Evolutionary conservation across 2,113 vertebrate species (phyloP), one percentile per base, ranked within the genome.

Genomic region (Clupea harengus): DNA sequence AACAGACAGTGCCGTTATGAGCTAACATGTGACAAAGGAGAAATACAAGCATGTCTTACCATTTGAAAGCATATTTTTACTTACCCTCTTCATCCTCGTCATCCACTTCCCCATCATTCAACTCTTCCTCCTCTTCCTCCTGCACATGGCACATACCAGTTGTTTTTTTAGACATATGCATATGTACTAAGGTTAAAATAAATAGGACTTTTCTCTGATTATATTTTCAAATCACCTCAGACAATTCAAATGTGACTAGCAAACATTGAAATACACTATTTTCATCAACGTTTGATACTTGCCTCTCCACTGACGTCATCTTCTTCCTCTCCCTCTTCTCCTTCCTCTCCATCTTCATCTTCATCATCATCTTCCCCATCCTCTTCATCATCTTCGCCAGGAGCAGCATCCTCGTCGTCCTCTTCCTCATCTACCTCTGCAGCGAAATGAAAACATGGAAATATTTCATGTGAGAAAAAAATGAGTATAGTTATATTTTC

Each of bases 361-460:
- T 98, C 97, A 22, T 99, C 97, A 5, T 98, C 97, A 7, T 97
- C 97, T 0, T 96, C 96, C 81, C 96, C 97, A 0, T 98, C 98
- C 22, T 98, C 97, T 45, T 98, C 97, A 0, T 98, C 97, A 85
- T 98, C 97, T 8, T 97, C 97, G 85, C 93, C 95, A 85, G 97
- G 95, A 90, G 96, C 96, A 88, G 96, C 93, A 0, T 99, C 97
- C 80, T 99, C 97, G 7, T 98, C 97, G 0, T 96, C 96, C 20
- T 99, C 97, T 87, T 99, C 98, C 90, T 95, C 72, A 39, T 78
- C 95, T 78, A 93, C 88, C 90, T 81, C 96, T 96, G 97, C 85
- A 2, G 88, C 8, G 86, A 4, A 60, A 20, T 32, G 72, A 64
- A 81, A 89, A 75, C 81, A 67, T 25, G 22, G 22, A 64, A 17